Evolutionary conservation across 2,888 invertebrate species (phyloP), one percentile per base, ranked within the genome.

Genomic region (Thera britannica): DNA sequence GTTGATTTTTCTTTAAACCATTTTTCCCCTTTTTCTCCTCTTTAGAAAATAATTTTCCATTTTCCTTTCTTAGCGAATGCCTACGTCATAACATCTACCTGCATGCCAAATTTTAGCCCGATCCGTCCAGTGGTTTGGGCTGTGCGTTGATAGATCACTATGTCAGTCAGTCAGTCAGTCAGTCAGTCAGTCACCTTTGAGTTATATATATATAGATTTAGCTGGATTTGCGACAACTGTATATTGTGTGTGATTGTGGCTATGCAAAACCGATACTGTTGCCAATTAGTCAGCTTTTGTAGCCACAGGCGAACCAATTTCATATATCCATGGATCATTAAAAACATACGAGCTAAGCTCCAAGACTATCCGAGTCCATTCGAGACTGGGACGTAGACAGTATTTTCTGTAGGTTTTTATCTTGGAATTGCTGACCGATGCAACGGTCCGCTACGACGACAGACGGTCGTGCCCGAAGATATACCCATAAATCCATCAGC

Each of bases 221-320:
- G 76, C 75, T 68, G 77, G 81, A 76, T 84, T 83, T 79, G 77
- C 76, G 76, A 77, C 77, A 77, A 78, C 78, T 77, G 76, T 81
- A 74, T 79, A 66, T 77, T 70, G 76, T 80, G 71, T 70, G 76
- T 80, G 71, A 79, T 82, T 83, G 80, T 71, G 79, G 78, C 75
- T 75, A 78, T 79, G 74, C 79, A 76, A 76, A 78, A 77, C 78
- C 74, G 74, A 81, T 79, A 80, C 77, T 73, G 77, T 78, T 79
- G 77, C 78, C 80, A 85, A 83, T 84, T 84, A 83, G 79, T 76
- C 74, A 77, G 80, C 78, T 78, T 78, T 78, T 76, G 77, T 68
- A 72, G 62, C 73, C 72, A 65, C 75, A 79, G 77, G 73, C 70
- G 63, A 73, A 76, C 72, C 75, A 71, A 75, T 74, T 71, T 72